Base-by-base conservation (phyloP, 2,888 invertebrate genomes). In the Zaprionus lineosus region DNA sequence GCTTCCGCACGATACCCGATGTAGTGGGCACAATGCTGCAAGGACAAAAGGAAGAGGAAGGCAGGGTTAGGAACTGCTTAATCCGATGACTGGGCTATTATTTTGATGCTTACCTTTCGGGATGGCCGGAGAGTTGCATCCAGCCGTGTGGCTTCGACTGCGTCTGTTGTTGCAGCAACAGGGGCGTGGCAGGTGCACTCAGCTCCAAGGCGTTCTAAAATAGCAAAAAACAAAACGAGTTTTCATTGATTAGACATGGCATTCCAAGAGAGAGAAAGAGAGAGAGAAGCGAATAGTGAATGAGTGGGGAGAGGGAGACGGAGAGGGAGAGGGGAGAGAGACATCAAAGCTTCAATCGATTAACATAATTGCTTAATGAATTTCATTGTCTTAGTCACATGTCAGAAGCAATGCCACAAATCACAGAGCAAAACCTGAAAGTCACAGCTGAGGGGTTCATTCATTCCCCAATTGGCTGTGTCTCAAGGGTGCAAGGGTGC, bases 91-190 rank as follows among this genome's bases (percentile, higher is more conserved):
- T 4, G 1, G 11, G 14, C 2, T 12, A 8, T n/a, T n/a, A n/a
- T n/a, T n/a, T 11, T 8, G 15, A 57, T 60, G 48, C 61, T 74
- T 73, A 89, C 89, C 89, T 89, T 73, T 97, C 97, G 52, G 95
- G 95, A 91, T 98, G 98, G 0, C 98, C 98, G 8, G 97, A 95
- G 66, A 98, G 91, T 90, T 98, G 98, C 90, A 98, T 95, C 97
- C 97, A 98, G 9, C 91, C 91, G 41, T 72, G 83, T 28, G 89
- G 88, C 67, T 89, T 89, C 11, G 43, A 63, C 66, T 63, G 83
- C 41, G 65, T 73, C 47, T 73, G 77, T 51, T 88, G 87, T 31
- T 88, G 95, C 73, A 97, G 90, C 37, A 97, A 91, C 46, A 96
- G 93, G 86, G 97, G 96, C 81, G 96, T 96, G 58, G 97, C 97